phyloP scores from a whole-genome alignment of 1,140 invertebrate species.

The Drosophila mojavensis region DNA sequence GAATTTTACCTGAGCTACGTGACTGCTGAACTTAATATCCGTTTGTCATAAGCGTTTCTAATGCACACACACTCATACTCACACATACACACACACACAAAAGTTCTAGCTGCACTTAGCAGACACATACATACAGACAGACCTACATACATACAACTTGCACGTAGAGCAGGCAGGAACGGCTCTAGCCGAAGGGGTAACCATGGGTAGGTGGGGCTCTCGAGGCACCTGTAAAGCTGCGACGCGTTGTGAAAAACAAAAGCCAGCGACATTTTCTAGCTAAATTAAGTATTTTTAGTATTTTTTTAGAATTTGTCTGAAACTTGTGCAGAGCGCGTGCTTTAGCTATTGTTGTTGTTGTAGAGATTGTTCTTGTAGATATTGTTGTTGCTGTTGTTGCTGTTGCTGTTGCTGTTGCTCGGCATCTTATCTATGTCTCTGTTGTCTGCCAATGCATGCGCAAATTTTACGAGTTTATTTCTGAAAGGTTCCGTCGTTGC shows the following conservation, averaged over 20 bases:
- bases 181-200: slow-evolving; percentile 11
- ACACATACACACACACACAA: slow-evolving; percentile 28
- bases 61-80: slow-evolving; percentile 51
- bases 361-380: slow-evolving; percentile 22
- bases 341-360: background rate
- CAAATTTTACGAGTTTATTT: slow-evolving; percentile 75
- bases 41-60: slow-evolving; percentile 82
- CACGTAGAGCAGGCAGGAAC: slow-evolving; percentile 58
- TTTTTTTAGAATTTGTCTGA: slow-evolving; percentile 70
- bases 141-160: slow-evolving; percentile 48
- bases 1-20: slow-evolving; percentile 81
- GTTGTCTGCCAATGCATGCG: slow-evolving; percentile 71
- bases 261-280: slow-evolving; percentile 77
- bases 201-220: background rate
- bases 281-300: slow-evolving; percentile 82
- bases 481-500: slow-evolving; percentile 64
- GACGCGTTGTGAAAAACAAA: slow-evolving; percentile 65
- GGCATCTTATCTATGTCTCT: slow-evolving; percentile 24
- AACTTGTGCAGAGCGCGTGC: slow-evolving; percentile 39
- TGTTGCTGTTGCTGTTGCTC: slow-evolving; percentile 15
- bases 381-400: background rate
- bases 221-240: slow-evolving; percentile 52
- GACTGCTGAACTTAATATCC: slow-evolving; percentile 82
- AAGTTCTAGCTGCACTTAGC: slow-evolving; percentile 47
- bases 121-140: slow-evolving; percentile 40